These are phyloP conservation scores for Heliconius congener DNA, from an alignment of 1,140 invertebrate genomes.

Conservation along the genomic window DNA sequence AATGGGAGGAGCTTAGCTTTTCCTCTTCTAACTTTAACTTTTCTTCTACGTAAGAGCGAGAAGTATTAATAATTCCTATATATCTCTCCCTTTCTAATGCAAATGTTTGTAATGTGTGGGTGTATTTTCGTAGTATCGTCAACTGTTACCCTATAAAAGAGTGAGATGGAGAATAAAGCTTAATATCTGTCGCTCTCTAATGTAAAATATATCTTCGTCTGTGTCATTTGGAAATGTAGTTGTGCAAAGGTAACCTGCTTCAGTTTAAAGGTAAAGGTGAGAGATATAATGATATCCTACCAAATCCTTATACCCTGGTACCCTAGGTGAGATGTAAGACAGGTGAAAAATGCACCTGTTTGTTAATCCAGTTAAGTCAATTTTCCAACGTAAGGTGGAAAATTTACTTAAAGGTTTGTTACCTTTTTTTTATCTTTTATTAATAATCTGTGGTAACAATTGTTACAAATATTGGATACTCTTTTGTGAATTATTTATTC, in stretches of 20 bases:
- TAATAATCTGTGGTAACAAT: neutral
- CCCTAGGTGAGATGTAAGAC: slow-evolving; percentile 65
- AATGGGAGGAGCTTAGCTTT: neutral
- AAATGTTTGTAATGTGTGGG: neutral
- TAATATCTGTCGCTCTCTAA: neutral
- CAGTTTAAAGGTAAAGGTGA: slow-evolving; percentile 48
- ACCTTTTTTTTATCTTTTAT: slow-evolving; percentile 6
- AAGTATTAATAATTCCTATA: neutral
- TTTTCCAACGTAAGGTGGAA: neutral
- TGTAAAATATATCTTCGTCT: slow-evolving; percentile 29
- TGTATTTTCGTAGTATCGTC: neutral
- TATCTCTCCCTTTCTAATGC: neutral
- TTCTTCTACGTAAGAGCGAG: neutral
- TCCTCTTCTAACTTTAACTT: neutral
- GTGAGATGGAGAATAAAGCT: neutral
- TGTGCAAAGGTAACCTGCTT: slow-evolving; percentile 29
- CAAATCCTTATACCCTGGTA: slow-evolving; percentile 60
- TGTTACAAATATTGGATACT: neutral
- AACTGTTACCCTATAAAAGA: neutral
- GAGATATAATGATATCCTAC: slow-evolving; percentile 40
- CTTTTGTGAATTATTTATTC: too few relatives aligned
- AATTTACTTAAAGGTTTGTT: neutral
- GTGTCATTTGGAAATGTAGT: slow-evolving; percentile 22
- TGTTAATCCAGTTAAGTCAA: neutral
- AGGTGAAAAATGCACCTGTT: slow-evolving; percentile 62